Base-by-base conservation (phyloP, 1,140 invertebrate genomes). In the Watersipora subatra region DNA sequence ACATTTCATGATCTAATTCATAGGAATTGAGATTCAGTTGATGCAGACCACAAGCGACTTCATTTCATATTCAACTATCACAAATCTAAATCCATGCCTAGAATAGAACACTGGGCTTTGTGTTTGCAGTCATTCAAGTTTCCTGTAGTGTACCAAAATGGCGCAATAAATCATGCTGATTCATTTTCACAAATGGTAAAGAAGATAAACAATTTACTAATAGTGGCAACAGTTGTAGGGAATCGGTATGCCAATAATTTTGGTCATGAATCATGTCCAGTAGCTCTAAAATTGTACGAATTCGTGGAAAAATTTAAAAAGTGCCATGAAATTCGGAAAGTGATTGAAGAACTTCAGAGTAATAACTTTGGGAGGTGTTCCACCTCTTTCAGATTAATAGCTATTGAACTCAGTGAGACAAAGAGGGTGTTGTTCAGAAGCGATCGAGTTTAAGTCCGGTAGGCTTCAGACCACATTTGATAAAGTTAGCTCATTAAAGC, bases 1-100 rank as follows among this genome's bases (percentile, higher is more conserved):
- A 29, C 64, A 66, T 55, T 69, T 66, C 63, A 64, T 68, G 55
- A 28, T 66, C 27, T 68, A 68, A 20, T 27, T 63, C 17, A 58
- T 68, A 64, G 69, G 68, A 19, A 55, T 56, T n/a, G 27, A 64
- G 20, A 67, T 69, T 30, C 65, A 29, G 3, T 57, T 69, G 22
- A 34, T 67, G 67, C 65, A 27, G 65, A 69, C 62, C 65, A 70
- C 26, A 70, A 70, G 29, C 67, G 59, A 2, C 61, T 69, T 29
- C 56, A 66, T 24, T 68, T 55, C 46, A 67, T 70, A 62, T 64
- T 68, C 15, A 25, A 64, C n/a, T 62, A 29, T 29, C 17, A 19
- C n/a, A 55, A 46, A 22, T 63, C 26, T 34, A 29, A 56, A 30
- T n/a, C 30, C 15, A 29, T 22, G 22, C 24, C 17, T 62, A 12